Conservation (phyloP, 2,797 vertebrate genomes). For the Intellagama lesueurii region DNA sequence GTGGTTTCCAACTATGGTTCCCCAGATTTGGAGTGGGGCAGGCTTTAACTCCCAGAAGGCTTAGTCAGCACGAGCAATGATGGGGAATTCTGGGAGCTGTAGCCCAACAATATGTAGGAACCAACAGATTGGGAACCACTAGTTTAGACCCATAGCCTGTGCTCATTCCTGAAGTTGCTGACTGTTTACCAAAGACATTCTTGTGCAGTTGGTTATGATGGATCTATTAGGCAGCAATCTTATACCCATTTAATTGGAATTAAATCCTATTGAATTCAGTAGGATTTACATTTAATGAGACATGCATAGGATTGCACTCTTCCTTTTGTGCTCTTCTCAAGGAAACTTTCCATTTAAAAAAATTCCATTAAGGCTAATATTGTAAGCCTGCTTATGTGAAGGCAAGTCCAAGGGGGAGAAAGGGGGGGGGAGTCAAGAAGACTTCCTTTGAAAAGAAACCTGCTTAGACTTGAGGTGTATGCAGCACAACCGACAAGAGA, state of each 20-base stretch:
- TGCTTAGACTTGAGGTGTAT: background rate
- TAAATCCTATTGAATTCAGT: too few relatives aligned
- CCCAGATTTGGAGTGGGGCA: background rate
- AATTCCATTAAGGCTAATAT: background rate
- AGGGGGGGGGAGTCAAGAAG: background rate
- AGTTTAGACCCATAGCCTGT: background rate
- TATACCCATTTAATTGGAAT: background rate
- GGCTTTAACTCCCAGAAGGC: background rate
- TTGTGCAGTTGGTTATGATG: background rate
- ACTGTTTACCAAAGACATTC: background rate
- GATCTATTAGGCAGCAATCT: background rate
- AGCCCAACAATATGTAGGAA: background rate
- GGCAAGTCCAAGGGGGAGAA: background rate
- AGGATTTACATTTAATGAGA: background rate
- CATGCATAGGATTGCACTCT: background rate
- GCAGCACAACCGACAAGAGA: background rate
- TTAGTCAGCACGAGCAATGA: background rate
- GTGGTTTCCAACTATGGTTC: background rate
- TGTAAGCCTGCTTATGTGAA: background rate
- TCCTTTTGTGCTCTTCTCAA: background rate
- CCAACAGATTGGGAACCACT: background rate
- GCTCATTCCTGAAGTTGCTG: background rate
- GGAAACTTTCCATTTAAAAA: background rate
- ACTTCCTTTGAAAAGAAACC: background rate
- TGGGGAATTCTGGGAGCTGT: background rate